These are phyloP conservation scores for Peromyscus nudipes DNA, from an alignment of 2,797 vertebrate species.

Conservation along the genomic window DNA sequence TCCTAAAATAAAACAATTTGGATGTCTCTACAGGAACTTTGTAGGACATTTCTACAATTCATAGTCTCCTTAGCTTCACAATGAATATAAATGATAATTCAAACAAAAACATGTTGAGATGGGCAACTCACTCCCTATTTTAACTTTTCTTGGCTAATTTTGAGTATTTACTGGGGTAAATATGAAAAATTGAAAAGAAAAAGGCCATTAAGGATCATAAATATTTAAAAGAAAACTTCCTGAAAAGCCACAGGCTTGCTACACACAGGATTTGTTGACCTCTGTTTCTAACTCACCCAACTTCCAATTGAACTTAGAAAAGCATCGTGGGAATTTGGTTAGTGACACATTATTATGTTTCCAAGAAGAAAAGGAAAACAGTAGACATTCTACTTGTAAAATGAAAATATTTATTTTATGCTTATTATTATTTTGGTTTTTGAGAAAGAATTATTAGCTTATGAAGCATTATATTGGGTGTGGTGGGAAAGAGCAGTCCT, in stretches of 20 bases:
- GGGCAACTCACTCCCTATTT: neutral
- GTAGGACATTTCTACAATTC: neutral
- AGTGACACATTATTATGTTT: constrained; percentile 21
- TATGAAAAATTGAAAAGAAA: neutral
- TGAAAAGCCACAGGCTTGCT: neutral
- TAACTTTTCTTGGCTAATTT: constrained; percentile 8
- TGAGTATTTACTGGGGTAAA: neutral
- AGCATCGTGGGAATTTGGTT: neutral
- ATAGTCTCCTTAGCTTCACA: neutral
- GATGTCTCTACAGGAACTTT: neutral
- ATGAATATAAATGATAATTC: neutral
- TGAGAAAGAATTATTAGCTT: neutral
- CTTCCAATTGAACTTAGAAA: neutral
- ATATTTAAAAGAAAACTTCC: constrained; percentile 45
- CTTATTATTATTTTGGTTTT: constrained; percentile 4
- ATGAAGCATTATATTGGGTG: constrained; percentile 49
- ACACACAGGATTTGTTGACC: neutral
- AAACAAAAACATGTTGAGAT: neutral
- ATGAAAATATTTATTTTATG: constrained; percentile 12
- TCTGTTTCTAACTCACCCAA: neutral
- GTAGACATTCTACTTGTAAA: neutral
- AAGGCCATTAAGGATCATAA: neutral
- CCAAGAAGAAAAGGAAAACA: constrained; percentile 53
- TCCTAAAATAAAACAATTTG: constrained; percentile 23
- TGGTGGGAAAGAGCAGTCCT: constrained; percentile 7